Conservation (phyloP, 2,888 invertebrate genomes). For the Philonicus albiceps region DNA sequence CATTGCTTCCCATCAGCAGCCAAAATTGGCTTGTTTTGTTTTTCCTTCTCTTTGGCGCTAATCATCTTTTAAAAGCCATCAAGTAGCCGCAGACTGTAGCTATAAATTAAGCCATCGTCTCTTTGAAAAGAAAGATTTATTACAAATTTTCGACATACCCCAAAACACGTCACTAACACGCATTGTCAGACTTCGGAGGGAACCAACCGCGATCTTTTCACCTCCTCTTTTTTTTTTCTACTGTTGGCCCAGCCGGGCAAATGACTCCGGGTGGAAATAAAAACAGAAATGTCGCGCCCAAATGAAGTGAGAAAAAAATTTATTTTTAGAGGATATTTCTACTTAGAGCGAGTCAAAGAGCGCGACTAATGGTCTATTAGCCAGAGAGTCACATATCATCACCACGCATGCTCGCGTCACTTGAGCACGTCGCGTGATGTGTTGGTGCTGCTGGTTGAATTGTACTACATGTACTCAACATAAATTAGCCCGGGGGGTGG, state of each 20-base stretch:
- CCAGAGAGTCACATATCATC: slow-evolving; percentile 41
- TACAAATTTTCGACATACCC: slow-evolving; percentile 50
- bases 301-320: slow-evolving; percentile 42
- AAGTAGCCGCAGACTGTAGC: neutral
- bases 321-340: slow-evolving; percentile 45
- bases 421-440: neutral
- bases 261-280: neutral
- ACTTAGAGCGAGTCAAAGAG: slow-evolving; percentile 43
- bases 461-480: neutral
- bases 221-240: neutral
- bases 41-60: neutral
- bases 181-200: neutral
- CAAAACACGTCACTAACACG: slow-evolving; percentile 25
- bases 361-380: slow-evolving; percentile 49
- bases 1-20: neutral
- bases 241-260: neutral
- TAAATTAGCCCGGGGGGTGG: neutral
- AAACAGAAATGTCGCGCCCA: neutral
- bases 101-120: slow-evolving; percentile 43
- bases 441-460: neutral
- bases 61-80: slow-evolving; percentile 3
- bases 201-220: neutral
- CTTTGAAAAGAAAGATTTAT: slow-evolving; percentile 50
- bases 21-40: neutral
- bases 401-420: slow-evolving; percentile 40